Conservation (phyloP, 2,888 invertebrate genomes). For the Craniophora ligustri region DNA sequence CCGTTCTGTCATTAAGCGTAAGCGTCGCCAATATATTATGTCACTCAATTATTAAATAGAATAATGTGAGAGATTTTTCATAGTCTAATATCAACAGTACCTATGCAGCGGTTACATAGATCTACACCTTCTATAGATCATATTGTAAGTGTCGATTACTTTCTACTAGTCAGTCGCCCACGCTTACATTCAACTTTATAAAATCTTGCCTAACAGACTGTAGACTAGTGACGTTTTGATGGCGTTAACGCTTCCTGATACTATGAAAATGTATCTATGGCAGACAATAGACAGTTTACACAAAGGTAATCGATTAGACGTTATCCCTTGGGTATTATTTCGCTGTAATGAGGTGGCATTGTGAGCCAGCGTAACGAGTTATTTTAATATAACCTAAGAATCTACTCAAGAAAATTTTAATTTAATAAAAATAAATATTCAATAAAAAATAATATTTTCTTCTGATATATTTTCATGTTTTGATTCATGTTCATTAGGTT, state of each 20-base stretch:
- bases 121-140: not conserved
- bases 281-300: too few relatives aligned
- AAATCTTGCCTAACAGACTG: slow-evolving; percentile 16
- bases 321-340: too few relatives aligned
- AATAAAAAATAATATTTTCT: too few relatives aligned
- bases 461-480: too few relatives aligned
- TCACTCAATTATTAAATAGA: slow-evolving; percentile 8
- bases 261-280: not conserved
- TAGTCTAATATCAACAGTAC: not conserved
- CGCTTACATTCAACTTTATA: slow-evolving; percentile 14
- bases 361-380: too few relatives aligned
- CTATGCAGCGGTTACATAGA: not conserved
- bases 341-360: too few relatives aligned
- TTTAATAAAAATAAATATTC: not conserved
- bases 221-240: not conserved
- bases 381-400: too few relatives aligned
- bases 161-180: slow-evolving; percentile 38
- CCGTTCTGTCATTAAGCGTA: slow-evolving; percentile 6
- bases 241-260: not conserved
- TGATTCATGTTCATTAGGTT: too few relatives aligned
- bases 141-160: slow-evolving; percentile 35
- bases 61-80: slow-evolving; percentile 4
- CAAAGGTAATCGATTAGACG: too few relatives aligned
- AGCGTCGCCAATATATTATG: slow-evolving; percentile 6
- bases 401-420: not conserved